Conservation (phyloP, 2,113 vertebrate species). For the Globicephala melas region DNA sequence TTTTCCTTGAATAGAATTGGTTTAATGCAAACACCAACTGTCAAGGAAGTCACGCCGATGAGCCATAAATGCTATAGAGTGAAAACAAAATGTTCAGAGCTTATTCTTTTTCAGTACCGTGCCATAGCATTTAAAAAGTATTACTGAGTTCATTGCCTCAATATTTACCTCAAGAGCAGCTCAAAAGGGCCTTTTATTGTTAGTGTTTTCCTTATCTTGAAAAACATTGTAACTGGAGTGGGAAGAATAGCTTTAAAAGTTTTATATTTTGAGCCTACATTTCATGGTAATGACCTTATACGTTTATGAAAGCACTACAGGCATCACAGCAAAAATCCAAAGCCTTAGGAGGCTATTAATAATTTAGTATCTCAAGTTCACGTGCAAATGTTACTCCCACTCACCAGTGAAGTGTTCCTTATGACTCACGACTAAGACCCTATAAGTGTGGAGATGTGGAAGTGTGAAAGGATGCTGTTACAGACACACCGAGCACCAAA, state of each 20-base stretch:
- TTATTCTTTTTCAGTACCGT: neutral
- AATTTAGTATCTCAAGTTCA: constrained; percentile 55
- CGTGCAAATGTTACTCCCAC: constrained; percentile 56
- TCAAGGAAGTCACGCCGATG: neutral
- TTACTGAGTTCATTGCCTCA: neutral
- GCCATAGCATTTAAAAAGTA: neutral
- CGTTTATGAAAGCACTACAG: neutral
- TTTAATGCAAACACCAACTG: neutral
- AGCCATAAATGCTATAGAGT: neutral
- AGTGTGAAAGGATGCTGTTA: constrained; percentile 38
- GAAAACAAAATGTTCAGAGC: neutral
- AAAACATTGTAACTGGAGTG: neutral
- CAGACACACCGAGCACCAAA: neutral
- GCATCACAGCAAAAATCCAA: constrained; percentile 15
- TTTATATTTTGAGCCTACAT: neutral
- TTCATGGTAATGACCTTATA: constrained; percentile 40
- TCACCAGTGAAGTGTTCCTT: constrained; percentile 51
- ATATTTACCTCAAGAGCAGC: neutral
- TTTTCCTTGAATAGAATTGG: neutral
- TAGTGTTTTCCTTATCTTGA: neutral
- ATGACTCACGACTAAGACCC: constrained; percentile 61
- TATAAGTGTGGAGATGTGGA: constrained; percentile 16
- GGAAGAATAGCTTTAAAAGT: constrained; percentile 3
- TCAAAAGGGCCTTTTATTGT: neutral
- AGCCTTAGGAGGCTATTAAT: constrained; percentile 51